Conservation (phyloP, 2,888 invertebrate genomes). For the Heliconius charithonia region DNA sequence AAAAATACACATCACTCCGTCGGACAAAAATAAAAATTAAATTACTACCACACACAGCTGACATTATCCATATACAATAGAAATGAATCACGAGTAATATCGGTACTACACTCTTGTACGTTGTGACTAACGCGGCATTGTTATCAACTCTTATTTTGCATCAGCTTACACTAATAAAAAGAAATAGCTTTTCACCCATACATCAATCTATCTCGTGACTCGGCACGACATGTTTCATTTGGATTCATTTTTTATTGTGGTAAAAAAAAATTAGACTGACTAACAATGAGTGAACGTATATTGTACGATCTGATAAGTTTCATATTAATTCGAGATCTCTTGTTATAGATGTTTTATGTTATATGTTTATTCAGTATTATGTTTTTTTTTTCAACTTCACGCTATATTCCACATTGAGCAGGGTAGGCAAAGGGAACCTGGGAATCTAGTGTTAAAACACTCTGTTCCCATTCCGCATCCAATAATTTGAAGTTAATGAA, state of each 20-base stretch:
- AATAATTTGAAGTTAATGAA: no score
- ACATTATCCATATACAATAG: not conserved
- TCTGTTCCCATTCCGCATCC: no score
- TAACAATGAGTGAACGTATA: not conserved
- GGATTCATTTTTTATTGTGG: slow-evolving; percentile 25
- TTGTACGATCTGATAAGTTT: no score
- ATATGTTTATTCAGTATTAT: not conserved
- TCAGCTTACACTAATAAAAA: slow-evolving; percentile 21
- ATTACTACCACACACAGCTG: not conserved
- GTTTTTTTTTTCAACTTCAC: no score
- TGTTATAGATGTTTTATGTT: not conserved
- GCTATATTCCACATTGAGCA: no score
- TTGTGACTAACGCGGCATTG: slow-evolving; percentile 24
- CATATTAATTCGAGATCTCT: no score
- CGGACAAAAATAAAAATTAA: not conserved
- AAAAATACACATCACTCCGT: not conserved
- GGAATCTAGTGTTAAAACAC: no score
- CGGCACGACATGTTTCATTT: slow-evolving; percentile 17
- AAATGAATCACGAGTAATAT: slow-evolving; percentile 21
- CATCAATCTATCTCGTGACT: slow-evolving; percentile 24
- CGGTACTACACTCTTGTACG: not conserved
- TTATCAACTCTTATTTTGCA: slow-evolving; percentile 21
- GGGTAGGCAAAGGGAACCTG: no score
- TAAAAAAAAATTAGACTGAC: slow-evolving; percentile 5
- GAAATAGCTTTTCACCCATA: slow-evolving; percentile 28